Evolutionary conservation across 2,888 invertebrate genomes (phyloP), one percentile per base, ranked within the genome.

Genomic region (Sarcophaga carnaria): DNA sequence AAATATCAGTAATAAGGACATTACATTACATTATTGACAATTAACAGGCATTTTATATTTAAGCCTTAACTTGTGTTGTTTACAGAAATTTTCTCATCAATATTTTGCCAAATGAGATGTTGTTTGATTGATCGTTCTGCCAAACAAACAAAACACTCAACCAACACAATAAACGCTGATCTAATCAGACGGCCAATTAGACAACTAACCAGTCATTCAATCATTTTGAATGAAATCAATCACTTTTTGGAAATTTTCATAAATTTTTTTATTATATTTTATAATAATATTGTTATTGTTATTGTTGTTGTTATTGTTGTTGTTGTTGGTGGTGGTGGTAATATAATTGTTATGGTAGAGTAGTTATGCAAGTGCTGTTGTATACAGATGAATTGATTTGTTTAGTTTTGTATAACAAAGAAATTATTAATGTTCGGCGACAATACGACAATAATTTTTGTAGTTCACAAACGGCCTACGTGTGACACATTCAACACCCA

Each of bases 401-500:
- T 59, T n/a, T 59, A 14, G n/a, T 69, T 54, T 20, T 12, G 27
- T 11, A 12, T 59, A n/a, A 22, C 25, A 1, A 63, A 62, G 25
- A 45, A n/a, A 45, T 25, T 20, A 25, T 59, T 22, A 70, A 71
- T 11, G 64, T 64, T 45, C 20, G 45, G 4, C 47, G 54, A 54
- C 14, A 20, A 63, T 20, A 63, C 37, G 62, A 54, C 14, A 20
- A 63, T n/a, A 63, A 25, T 54, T 45, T 83, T 67, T 22, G 20
- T 20, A 79, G 14, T 71, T 25, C 17, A 12, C 63, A 79, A 64
- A 59, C 59, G 20, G n/a, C 27, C 25, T 71, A n/a, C 54, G 37
- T 66, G 25, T 87, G 81, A 80, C 86, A 87, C 83, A 83, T 75
- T 84, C 74, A 84, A 75, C 86, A 87, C 80, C 80, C 27, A 27